A percentile compares a stretch with the other conserved stretches of the same genome.
Conservation (phyloP, 2,888 invertebrate genomes). For the Notodonta ziczac region DNA sequence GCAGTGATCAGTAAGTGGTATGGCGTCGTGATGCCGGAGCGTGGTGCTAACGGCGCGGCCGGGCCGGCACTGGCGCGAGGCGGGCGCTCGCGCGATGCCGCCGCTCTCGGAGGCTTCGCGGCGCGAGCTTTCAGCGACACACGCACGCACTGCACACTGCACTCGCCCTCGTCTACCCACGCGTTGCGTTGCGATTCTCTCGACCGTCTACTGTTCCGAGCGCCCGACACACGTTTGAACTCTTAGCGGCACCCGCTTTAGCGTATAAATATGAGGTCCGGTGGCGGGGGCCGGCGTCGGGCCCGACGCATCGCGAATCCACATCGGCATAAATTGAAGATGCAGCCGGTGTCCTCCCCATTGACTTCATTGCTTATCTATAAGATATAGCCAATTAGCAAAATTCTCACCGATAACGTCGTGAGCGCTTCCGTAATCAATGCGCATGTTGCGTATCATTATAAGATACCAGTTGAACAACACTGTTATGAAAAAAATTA, state of each 20-base stretch:
- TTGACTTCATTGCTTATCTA: conserved; percentile 81
- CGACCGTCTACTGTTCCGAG: conserved; percentile 81
- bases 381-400: conserved; percentile 79
- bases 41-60: conserved; percentile 82
- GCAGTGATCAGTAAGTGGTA: conserved; percentile 51
- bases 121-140: conserved; percentile 83
- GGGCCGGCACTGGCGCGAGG: conserved; percentile 83
- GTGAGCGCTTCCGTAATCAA: conserved; percentile 66
- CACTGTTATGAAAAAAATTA: conserved; percentile 7
- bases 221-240: conserved; percentile 83
- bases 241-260: conserved; percentile 79
- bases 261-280: conserved; percentile 83
- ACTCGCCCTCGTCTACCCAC: conserved; percentile 81
- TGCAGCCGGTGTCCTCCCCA: conserved; percentile 81
- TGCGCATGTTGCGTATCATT: conserved; percentile 61
- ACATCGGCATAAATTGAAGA: conserved; percentile 81
- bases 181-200: conserved; percentile 73
- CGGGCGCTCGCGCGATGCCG: conserved; percentile 55
- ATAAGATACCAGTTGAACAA: conserved; percentile 46
- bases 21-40: conserved; percentile 62
- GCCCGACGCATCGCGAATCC: conserved; percentile 79
- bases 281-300: conserved; percentile 81
- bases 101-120: conserved; percentile 76
- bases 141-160: conserved; percentile 84
- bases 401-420: conserved; percentile 70